Conservation (phyloP, 2,113 vertebrate genomes). For the Danionella cerebrum region DNA sequence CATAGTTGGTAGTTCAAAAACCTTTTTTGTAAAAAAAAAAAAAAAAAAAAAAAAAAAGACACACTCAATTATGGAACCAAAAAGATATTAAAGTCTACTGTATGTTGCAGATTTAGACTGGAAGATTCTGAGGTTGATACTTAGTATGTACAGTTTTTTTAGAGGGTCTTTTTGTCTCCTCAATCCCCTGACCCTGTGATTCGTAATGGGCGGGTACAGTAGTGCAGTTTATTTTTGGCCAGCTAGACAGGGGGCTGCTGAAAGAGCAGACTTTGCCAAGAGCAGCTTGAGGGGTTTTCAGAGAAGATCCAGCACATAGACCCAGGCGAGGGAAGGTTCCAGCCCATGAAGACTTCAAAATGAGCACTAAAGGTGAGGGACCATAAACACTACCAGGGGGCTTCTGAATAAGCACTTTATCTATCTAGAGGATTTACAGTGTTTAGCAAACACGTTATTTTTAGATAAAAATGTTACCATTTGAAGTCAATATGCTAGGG, state of each 20-base stretch:
- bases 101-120: not conserved
- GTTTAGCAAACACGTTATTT: too few relatives aligned
- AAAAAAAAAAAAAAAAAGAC: too few relatives aligned
- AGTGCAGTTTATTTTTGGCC: constrained; percentile 62
- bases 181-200: constrained; percentile 31
- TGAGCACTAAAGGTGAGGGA: constrained; percentile 66
- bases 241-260: constrained; percentile 55
- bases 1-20: too few relatives aligned
- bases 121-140: not conserved
- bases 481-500: too few relatives aligned
- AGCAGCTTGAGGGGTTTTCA: constrained; percentile 50
- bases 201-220: constrained; percentile 40
- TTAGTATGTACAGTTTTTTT: not conserved
- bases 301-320: constrained; percentile 30
- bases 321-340: constrained; percentile 24
- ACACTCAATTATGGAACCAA: too few relatives aligned
- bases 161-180: constrained; percentile 21
- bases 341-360: constrained; percentile 43
- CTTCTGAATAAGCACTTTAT: too few relatives aligned
- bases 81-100: not conserved
- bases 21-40: too few relatives aligned
- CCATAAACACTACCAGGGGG: too few relatives aligned
- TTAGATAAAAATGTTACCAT: too few relatives aligned
- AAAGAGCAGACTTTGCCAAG: constrained; percentile 58
- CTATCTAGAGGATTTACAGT: too few relatives aligned